Evolutionary conservation across 2,113 vertebrate genomes (phyloP).

Genomic region (Mesitornis unicolor): DNA sequence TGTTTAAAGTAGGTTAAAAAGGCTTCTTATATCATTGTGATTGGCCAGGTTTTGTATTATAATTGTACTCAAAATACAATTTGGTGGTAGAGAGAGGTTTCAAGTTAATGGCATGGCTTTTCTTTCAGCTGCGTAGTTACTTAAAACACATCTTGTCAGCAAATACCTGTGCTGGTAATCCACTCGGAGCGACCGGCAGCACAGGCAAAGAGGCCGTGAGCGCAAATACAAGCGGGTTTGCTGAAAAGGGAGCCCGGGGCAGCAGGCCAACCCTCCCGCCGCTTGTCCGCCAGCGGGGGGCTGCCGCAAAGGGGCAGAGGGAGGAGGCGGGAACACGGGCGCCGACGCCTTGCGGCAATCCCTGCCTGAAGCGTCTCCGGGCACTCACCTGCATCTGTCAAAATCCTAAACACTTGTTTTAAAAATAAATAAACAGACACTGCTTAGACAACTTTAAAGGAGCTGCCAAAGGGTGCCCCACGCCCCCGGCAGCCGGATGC

Average conservation of each 20-base stretch:
- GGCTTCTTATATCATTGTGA: background rate
- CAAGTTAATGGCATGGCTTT: accelerated
- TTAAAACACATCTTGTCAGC: background rate
- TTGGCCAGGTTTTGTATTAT: background rate
- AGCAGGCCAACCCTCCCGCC: no score
- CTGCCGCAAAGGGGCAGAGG: background rate
- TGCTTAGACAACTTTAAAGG: accelerated
- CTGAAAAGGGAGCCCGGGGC: no score
- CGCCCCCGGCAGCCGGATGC: no score
- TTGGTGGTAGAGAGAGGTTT: background rate
- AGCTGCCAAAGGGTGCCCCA: accelerated
- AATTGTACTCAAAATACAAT: accelerated
- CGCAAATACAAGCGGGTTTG: accelerated
- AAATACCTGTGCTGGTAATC: accelerated
- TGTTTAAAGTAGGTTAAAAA: background rate
- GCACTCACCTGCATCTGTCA: background rate
- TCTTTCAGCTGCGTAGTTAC: background rate
- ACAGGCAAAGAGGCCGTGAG: accelerated
- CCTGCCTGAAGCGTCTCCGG: background rate
- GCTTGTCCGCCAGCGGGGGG: no score
- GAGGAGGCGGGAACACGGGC: background rate
- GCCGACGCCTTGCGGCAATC: background rate
- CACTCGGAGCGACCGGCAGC: background rate
- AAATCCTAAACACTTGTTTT: no score
- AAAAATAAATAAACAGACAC: background rate